These are phyloP conservation scores for Hydractinia symbiolongicarpus DNA, from an alignment of 30 jellyfish, hydroid and myxozoan genomes.

Conservation along the genomic window DNA sequence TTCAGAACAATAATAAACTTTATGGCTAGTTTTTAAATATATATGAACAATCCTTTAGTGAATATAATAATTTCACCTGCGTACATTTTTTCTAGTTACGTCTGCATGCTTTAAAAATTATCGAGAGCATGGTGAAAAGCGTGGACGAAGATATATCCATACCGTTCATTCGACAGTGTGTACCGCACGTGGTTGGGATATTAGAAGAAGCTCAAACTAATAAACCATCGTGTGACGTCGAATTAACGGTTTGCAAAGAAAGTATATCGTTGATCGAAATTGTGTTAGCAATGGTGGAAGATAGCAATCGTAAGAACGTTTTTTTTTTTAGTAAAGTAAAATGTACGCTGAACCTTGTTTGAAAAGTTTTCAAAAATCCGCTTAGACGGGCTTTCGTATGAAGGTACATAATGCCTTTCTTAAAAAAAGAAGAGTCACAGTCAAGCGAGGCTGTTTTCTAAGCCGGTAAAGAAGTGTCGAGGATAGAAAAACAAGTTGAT, in stretches of 20 bases:
- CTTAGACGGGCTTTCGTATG: too few relatives aligned
- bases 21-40: too few relatives aligned
- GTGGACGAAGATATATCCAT: constrained; percentile 45
- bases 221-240: constrained; percentile 45
- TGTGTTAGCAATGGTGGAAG: constrained; percentile 65
- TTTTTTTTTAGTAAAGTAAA: too few relatives aligned
- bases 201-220: constrained; percentile 33
- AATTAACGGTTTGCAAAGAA: constrained; percentile 61
- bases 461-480: too few relatives aligned
- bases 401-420: too few relatives aligned
- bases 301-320: constrained; percentile 59
- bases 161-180: constrained; percentile 82
- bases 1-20: too few relatives aligned
- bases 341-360: background rate
- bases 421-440: too few relatives aligned
- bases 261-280: constrained; percentile 50
- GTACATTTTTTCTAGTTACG: constrained; percentile 46
- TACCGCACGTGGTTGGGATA: constrained; percentile 62
- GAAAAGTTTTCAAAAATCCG: background rate
- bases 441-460: too few relatives aligned
- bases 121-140: constrained; percentile 51
- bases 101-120: constrained; percentile 39
- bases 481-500: too few relatives aligned
- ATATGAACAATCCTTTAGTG: too few relatives aligned
- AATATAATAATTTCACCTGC: too few relatives aligned